Conservation (phyloP, 2,888 invertebrate species). For the Malacosoma neustria region DNA sequence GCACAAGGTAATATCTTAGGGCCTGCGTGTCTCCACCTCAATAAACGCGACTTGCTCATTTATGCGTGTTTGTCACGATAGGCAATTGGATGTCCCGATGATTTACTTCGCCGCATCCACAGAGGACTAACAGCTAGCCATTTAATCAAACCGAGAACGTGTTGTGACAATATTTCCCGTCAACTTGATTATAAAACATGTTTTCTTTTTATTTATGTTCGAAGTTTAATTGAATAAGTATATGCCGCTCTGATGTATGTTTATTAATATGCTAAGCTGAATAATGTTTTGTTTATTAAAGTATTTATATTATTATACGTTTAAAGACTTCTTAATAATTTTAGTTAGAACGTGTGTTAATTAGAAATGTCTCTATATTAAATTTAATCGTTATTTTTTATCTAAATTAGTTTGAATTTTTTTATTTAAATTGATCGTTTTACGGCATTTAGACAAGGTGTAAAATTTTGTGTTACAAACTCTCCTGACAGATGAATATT, state of each 20-base stretch:
- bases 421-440: too few relatives aligned
- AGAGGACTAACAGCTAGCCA: constrained; percentile 27
- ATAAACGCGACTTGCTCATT: constrained; percentile 48
- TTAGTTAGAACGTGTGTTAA: too few relatives aligned
- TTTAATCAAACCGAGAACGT: constrained; percentile 43
- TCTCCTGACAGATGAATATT: too few relatives aligned
- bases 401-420: too few relatives aligned
- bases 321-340: too few relatives aligned
- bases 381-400: too few relatives aligned
- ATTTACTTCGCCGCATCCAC: constrained; percentile 56
- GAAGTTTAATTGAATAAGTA: constrained; percentile 29
- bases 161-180: constrained; percentile 45
- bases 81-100: constrained; percentile 64
- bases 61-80: constrained; percentile 65
- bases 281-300: background rate
- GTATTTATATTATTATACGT: background rate
- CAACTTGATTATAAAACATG: constrained; percentile 20
- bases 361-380: too few relatives aligned
- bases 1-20: constrained; percentile 40
- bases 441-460: too few relatives aligned
- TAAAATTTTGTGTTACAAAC: too few relatives aligned
- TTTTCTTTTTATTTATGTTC: constrained; percentile 31
- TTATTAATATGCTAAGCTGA: background rate
- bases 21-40: constrained; percentile 46
- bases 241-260: background rate